A percentile compares a stretch with the other conserved stretches of the same genome.
These are phyloP conservation scores for Numida meleagris DNA, from an alignment of 2,113 vertebrate genomes.

Conservation along the genomic window DNA sequence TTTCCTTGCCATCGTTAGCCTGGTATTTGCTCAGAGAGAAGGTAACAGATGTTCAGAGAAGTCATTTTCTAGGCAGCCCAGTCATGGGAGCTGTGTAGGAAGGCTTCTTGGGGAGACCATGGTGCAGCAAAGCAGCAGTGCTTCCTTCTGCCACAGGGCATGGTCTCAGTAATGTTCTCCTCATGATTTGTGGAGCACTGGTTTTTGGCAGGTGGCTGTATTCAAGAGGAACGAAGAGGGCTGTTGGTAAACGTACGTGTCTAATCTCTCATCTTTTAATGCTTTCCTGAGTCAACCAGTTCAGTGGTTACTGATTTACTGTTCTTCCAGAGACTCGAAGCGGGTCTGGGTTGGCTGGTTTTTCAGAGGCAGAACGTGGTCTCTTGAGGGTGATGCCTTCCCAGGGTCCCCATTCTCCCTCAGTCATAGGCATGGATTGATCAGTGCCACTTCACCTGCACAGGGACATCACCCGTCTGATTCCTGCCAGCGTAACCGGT, in stretches of 20 bases:
- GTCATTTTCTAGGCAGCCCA: rapidly evolving
- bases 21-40: slow-evolving; percentile 39
- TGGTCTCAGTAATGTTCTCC: not conserved
- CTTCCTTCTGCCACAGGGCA: not conserved
- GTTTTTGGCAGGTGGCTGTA: not conserved
- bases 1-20: not conserved
- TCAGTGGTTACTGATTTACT: not conserved
- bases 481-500: not conserved
- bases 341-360: rapidly evolving
- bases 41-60: not conserved
- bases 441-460: not conserved
- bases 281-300: not conserved
- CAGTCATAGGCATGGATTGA: rapidly evolving
- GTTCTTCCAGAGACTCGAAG: not conserved
- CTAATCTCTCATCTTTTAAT: not conserved
- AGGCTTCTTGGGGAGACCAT: not conserved
- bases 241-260: not conserved
- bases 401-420: not conserved
- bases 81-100: not conserved
- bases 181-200: rapidly evolving
- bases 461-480: rapidly evolving
- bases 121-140: rapidly evolving
- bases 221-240: not conserved
- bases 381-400: not conserved
- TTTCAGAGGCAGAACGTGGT: not conserved